phyloP scores from a whole-genome alignment of 2,113 vertebrate species.

The Notechis scutatus region DNA sequence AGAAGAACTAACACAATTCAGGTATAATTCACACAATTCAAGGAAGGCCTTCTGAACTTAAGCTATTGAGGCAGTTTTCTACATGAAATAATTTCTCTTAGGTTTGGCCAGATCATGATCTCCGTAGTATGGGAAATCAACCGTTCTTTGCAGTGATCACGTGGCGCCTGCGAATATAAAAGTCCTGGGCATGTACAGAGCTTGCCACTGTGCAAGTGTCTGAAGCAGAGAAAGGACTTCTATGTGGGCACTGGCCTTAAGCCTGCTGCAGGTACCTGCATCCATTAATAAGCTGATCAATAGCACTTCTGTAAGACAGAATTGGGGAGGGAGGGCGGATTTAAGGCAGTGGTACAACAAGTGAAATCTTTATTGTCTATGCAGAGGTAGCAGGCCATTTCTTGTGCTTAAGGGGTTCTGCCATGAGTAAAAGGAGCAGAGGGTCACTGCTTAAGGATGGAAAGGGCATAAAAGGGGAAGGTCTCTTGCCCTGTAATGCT shows the following conservation, averaged over 20 bases:
- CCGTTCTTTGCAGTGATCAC: conserved; percentile 2
- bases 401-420: background rate
- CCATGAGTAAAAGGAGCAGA: background rate
- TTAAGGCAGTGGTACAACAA: background rate
- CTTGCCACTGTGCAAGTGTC: background rate
- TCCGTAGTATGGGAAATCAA: background rate
- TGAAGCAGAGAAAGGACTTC: background rate
- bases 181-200: background rate
- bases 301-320: background rate
- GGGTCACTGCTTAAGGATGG: background rate
- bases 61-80: background rate
- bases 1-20: background rate
- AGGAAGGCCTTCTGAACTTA: background rate
- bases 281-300: background rate
- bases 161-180: background rate
- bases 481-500: background rate
- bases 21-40: background rate
- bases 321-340: background rate
- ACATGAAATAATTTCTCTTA: background rate
- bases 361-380: background rate
- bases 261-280: background rate
- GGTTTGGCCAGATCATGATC: conserved; percentile 23
- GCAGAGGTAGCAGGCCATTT: background rate
- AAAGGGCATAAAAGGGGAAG: rapidly evolving
- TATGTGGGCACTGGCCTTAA: background rate